Percentiles rank a stretch among this genome's conserved stretches.
Conservation (phyloP, 2,797 vertebrate genomes). For the Helostoma temminkii region DNA sequence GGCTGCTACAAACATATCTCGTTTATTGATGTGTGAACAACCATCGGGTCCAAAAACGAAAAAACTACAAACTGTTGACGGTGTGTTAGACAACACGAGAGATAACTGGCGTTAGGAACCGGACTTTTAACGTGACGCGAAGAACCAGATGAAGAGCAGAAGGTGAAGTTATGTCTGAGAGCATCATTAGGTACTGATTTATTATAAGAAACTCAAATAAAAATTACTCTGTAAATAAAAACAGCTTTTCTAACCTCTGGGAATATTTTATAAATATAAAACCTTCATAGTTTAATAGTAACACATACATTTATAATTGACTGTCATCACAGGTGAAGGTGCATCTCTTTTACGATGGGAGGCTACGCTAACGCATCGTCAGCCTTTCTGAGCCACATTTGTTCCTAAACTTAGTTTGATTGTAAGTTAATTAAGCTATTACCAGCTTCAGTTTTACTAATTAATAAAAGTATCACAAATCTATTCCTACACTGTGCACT, state of each 20-base stretch:
- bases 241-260: no score
- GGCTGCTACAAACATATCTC: no score
- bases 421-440: neutral
- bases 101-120: slow-evolving; percentile 4
- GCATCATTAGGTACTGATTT: neutral
- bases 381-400: neutral
- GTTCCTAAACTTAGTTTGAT: neutral
- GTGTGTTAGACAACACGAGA: neutral
- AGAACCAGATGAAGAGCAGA: neutral
- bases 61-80: no score
- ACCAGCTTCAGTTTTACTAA: neutral
- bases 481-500: neutral
- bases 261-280: no score
- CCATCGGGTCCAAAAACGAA: no score
- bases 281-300: neutral
- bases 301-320: neutral
- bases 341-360: neutral
- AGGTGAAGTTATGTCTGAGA: slow-evolving; percentile 11
- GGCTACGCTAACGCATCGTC: no score
- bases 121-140: neutral
- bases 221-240: neutral
- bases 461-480: neutral
- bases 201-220: no score
- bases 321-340: no score
- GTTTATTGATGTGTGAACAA: no score